Evolutionary conservation across 2,797 vertebrate species (phyloP).

Genomic region (Rhincodon typus): DNA sequence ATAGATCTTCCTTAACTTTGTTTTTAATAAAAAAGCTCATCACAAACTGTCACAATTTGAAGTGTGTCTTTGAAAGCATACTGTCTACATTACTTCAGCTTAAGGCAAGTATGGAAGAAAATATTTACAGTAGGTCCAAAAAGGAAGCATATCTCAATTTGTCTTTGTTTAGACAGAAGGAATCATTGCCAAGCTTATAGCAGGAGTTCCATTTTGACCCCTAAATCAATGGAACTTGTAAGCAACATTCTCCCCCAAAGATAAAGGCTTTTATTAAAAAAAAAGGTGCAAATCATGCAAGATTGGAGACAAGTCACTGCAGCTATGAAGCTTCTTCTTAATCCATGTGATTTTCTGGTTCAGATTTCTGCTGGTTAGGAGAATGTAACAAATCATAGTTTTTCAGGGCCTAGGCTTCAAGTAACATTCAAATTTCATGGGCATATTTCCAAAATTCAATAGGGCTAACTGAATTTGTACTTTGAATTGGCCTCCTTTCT

Average conservation of each 20-base stretch:
- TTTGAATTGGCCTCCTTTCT: not conserved
- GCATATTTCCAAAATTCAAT: not conserved
- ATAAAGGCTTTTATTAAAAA: not conserved
- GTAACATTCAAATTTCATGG: not conserved
- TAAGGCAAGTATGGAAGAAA: slow-evolving; percentile 28
- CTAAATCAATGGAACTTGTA: slow-evolving; percentile 8
- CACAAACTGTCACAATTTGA: no score
- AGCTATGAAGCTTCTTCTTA: not conserved
- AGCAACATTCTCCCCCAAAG: not conserved
- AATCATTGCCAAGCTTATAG: not conserved
- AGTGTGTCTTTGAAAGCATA: not conserved
- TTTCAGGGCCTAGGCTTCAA: not conserved
- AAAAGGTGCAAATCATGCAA: not conserved
- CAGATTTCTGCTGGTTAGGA: not conserved
- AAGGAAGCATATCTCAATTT: not conserved
- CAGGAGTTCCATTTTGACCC: not conserved
- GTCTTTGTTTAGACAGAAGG: not conserved
- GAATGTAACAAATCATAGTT: not conserved
- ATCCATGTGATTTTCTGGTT: not conserved
- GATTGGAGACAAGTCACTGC: not conserved
- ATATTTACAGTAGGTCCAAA: not conserved
- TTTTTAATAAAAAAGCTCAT: no score
- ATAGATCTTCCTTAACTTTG: not conserved
- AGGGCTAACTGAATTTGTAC: not conserved
- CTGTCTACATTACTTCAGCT: not conserved